Percentiles rank a stretch among this genome's conserved stretches.
Evolutionary conservation across 2,113 vertebrate species (phyloP).

Genomic region (Nettapus auritus): DNA sequence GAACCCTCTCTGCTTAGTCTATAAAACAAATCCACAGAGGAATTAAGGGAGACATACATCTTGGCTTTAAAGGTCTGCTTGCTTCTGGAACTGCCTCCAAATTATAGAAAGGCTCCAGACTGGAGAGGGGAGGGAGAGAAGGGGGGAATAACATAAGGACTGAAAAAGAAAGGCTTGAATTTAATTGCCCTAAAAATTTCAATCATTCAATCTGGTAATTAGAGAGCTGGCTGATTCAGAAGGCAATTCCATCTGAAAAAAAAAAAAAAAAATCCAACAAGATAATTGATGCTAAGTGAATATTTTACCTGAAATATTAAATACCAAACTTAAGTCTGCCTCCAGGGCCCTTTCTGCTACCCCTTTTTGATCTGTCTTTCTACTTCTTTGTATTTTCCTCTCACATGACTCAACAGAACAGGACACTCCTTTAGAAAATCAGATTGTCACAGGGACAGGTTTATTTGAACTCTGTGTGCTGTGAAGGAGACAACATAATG

Average conservation of each 20-base stretch:
- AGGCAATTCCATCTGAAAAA: constrained; percentile 56
- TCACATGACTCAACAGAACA: constrained; percentile 55
- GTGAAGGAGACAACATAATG: constrained; percentile 10
- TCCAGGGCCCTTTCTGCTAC: constrained; percentile 42
- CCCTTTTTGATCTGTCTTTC: constrained; percentile 35
- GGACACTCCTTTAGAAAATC: constrained; percentile 63
- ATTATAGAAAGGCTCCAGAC: constrained; percentile 74
- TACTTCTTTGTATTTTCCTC: constrained; percentile 20
- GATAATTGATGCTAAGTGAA: constrained; percentile 54
- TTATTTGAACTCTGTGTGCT: constrained; percentile 52
- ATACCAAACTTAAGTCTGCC: constrained; percentile 51
- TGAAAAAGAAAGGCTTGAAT: constrained; percentile 63
- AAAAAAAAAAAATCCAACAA: constrained; percentile 17
- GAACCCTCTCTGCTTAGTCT: constrained; percentile 27
- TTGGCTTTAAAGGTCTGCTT: constrained; percentile 64
- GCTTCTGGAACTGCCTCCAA: constrained; percentile 71
- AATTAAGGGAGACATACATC: constrained; percentile 61
- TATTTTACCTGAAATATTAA: constrained; percentile 71
- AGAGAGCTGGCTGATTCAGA: constrained; percentile 61
- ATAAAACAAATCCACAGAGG: constrained; percentile 61
- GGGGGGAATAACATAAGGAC: constrained; percentile 41
- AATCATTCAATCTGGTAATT: constrained; percentile 71
- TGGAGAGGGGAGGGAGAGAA: constrained; percentile 44
- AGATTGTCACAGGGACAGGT: constrained; percentile 35
- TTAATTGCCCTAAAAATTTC: constrained; percentile 76